Evolutionary conservation across 2,797 vertebrate species (phyloP), one percentile per base, ranked within the genome.

Genomic region (Sphaeramia orbicularis): DNA sequence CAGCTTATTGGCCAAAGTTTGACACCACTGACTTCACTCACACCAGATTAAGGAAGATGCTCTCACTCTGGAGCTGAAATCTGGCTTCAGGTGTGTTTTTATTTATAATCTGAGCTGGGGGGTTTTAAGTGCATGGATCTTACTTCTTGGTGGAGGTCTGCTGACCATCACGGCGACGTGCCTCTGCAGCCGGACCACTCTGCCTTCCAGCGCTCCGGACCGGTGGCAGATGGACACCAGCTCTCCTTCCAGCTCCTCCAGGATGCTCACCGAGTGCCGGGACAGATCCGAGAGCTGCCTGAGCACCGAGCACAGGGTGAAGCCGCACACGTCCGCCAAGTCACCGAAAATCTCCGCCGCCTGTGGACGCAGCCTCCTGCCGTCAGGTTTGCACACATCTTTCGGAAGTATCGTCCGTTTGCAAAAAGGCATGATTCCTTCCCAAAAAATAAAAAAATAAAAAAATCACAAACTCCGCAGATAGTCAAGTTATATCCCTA

Each of bases 241-340:
- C 65, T 95, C 93, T 6, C 89, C 93, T 83, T 95, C 91, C 69
- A 95, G 92, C 65, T 95, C 94, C 71, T 92, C 88, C 86, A 95
- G 83, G 91, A 95, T 90, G 90, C 91, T 85, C 78, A 93, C 91
- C 40, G 93, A 92, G 72, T 87, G 92, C 36, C 93, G 90, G 81
- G 93, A 95, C 74, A 95, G 82, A 81, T 95, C 94, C 16, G 94
- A 90, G 42, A 95, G 94, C 89, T 95, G 94, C 18, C 92, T 84
- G 53, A 95, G 92, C 75, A 91, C 71, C 41, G 94, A 92, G 79
- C 90, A 79, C 74, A 95, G 83, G 60, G 76, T 85, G 78, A 90
- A 89, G 76, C 89, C 81, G 88, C 93, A 91, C 24, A 94, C 94
- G 72, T 94, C 94, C 83, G 47, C 90, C 87, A 95, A 53, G 53